Percentiles rank a stretch among this genome's conserved stretches.
Conservation (phyloP, 37 sponge, comb jelly and placozoan genomes). For the Haliclona indistincta region DNA sequence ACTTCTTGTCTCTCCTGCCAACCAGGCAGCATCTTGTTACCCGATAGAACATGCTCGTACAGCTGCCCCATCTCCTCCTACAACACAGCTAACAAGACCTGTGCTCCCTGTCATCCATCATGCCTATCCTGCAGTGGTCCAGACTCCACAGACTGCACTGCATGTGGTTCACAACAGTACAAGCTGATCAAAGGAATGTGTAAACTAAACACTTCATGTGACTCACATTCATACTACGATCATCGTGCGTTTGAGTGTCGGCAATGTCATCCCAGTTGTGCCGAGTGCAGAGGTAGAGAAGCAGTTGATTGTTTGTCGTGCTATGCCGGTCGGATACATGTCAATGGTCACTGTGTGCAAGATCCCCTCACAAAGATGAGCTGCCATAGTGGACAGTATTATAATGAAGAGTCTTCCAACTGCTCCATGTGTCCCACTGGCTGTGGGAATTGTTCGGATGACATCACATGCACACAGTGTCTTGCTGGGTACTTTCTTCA, state of each 20-base stretch:
- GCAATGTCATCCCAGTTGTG: slow-evolving; percentile 54
- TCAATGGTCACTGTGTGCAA: slow-evolving; percentile 5
- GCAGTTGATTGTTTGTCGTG: slow-evolving; percentile 42
- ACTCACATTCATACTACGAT: slow-evolving; percentile 30
- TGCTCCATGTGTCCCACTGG: slow-evolving; percentile 28
- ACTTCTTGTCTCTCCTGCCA: slow-evolving; percentile 29
- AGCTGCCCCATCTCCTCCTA: slow-evolving; percentile 33
- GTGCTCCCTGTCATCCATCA: slow-evolving; percentile 51
- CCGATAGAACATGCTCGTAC: slow-evolving; percentile 19
- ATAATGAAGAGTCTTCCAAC: slow-evolving; percentile 4
- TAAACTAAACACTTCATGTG: slow-evolving; percentile 25
- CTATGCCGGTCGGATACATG: slow-evolving; percentile 1
- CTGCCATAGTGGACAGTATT: slow-evolving; percentile 27
- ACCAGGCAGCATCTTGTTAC: slow-evolving; percentile 1
- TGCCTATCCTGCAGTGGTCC: slow-evolving; percentile 65
- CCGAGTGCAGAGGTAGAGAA: slow-evolving; percentile 45
- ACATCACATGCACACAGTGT: slow-evolving; percentile 24
- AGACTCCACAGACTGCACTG: slow-evolving; percentile 21
- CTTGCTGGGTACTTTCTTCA: not conserved
- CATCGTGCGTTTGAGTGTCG: slow-evolving; percentile 37
- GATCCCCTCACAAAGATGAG: not conserved
- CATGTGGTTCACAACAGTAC: slow-evolving; percentile 37
- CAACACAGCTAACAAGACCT: slow-evolving; percentile 7
- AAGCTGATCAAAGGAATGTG: slow-evolving; percentile 26
- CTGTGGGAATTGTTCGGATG: slow-evolving; percentile 38